A percentile compares a stretch with the other conserved stretches of the same genome.
Evolutionary conservation across 2,797 vertebrate genomes (phyloP).

Genomic region (Acanthiza pusilla): DNA sequence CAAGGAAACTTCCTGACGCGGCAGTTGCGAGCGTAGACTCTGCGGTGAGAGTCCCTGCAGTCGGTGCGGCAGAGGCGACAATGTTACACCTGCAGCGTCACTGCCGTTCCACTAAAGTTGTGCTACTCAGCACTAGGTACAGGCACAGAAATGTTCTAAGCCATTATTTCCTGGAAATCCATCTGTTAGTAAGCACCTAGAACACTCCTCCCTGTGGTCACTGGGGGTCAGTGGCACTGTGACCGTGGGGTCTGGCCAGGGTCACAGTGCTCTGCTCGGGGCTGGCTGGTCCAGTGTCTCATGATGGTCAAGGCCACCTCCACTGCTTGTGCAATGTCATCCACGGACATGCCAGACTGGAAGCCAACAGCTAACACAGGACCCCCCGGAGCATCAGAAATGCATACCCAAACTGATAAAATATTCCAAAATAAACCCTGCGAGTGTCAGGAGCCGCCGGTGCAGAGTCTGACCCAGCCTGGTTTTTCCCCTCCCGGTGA

Average conservation of each 20-base stretch:
- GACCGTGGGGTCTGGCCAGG: background rate
- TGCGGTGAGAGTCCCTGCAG: background rate
- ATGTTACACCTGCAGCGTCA: accelerated
- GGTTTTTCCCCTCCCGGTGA: background rate
- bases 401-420: background rate
- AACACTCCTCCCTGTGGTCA: accelerated
- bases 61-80: background rate
- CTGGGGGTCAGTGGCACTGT: accelerated
- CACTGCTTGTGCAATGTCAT: background rate
- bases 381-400: background rate
- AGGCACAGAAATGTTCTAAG: background rate
- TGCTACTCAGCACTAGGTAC: background rate
- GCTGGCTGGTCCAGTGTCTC: background rate
- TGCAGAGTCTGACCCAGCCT: background rate
- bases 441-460: background rate
- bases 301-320: accelerated
- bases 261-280: background rate
- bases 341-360: background rate
- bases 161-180: accelerated
- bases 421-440: background rate
- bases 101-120: accelerated
- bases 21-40: background rate
- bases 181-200: background rate
- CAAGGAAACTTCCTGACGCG: background rate
- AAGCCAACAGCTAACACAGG: background rate